A percentile compares a stretch with the other conserved stretches of the same genome.
phyloP scores from a whole-genome alignment of 2,797 vertebrate species.

The Myotis findleyi region DNA sequence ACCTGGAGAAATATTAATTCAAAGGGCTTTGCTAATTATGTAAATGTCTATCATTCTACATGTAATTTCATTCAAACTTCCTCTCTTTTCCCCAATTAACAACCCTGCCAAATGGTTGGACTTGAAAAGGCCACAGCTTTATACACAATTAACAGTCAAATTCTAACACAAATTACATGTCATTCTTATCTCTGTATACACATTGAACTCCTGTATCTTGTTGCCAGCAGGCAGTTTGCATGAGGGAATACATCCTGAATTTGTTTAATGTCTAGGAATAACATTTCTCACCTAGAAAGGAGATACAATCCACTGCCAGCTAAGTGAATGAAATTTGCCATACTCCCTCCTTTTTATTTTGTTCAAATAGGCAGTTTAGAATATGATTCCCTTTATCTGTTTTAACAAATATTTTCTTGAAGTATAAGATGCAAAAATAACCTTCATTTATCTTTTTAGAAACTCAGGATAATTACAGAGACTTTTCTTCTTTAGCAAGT shows the following conservation, averaged over 20 bases:
- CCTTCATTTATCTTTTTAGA: neutral
- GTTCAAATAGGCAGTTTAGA: constrained; percentile 39
- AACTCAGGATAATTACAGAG: constrained; percentile 1
- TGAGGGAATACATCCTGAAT: constrained; percentile 86
- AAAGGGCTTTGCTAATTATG: constrained; percentile 60
- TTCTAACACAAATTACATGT: constrained; percentile 88
- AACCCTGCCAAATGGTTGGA: constrained; percentile 76
- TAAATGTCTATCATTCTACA: constrained; percentile 70
- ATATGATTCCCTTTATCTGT: constrained; percentile 36
- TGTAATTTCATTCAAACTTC: constrained; percentile 76
- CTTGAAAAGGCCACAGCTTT: constrained; percentile 84
- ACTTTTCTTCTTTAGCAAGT: constrained; percentile 34
- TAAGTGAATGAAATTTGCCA: constrained; percentile 43
- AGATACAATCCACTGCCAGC: constrained; percentile 43
- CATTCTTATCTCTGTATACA: constrained; percentile 90
- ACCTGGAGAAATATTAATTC: constrained; percentile 56
- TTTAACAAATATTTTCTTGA: constrained; percentile 47
- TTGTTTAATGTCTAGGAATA: constrained; percentile 82
- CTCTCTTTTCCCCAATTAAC: constrained; percentile 81
- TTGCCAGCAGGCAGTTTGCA: constrained; percentile 86
- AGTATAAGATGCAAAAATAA: neutral
- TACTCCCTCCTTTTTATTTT: neutral
- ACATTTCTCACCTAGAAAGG: constrained; percentile 74
- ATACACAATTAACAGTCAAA: constrained; percentile 88
- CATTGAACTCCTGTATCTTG: constrained; percentile 89